Evolutionary conservation across 2,888 invertebrate species (phyloP).

Genomic region (Apodemia zela): DNA sequence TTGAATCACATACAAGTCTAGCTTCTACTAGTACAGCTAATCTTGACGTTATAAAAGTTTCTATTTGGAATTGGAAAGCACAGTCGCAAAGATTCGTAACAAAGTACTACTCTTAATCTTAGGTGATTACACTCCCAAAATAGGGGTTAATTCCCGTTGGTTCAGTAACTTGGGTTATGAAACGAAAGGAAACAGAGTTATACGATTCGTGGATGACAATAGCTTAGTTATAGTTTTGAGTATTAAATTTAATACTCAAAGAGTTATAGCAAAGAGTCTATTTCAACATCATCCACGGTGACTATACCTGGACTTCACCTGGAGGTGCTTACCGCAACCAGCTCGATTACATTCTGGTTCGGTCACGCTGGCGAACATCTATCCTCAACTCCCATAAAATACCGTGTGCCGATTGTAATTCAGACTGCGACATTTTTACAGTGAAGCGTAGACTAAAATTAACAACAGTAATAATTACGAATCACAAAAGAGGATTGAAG

Average conservation of each 20-base stretch:
- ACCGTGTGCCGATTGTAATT: no score
- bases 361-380: neutral
- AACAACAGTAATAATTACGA: neutral
- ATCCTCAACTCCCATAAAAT: neutral
- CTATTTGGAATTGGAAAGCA: conserved; percentile 22
- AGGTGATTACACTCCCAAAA: conserved; percentile 30
- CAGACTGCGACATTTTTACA: neutral
- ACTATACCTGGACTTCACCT: no score
- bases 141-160: conserved; percentile 19
- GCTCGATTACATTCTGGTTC: no score
- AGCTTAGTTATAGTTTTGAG: conserved; percentile 20
- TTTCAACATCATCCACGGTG: no score
- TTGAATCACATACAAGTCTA: conserved; percentile 26
- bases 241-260: no score
- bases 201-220: conserved; percentile 19
- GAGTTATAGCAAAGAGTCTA: no score
- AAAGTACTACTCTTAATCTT: conserved; percentile 26
- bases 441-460: neutral
- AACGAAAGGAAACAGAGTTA: conserved; percentile 23
- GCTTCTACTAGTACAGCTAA: conserved; percentile 25
- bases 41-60: conserved; percentile 21
- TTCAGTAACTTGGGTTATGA: conserved; percentile 17
- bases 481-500: neutral
- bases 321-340: no score
- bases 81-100: conserved; percentile 25